Evolutionary conservation across 23 tunicate genomes (phyloP), one percentile per base, ranked within the genome.

Genomic region (Ciona savignyi): DNA sequence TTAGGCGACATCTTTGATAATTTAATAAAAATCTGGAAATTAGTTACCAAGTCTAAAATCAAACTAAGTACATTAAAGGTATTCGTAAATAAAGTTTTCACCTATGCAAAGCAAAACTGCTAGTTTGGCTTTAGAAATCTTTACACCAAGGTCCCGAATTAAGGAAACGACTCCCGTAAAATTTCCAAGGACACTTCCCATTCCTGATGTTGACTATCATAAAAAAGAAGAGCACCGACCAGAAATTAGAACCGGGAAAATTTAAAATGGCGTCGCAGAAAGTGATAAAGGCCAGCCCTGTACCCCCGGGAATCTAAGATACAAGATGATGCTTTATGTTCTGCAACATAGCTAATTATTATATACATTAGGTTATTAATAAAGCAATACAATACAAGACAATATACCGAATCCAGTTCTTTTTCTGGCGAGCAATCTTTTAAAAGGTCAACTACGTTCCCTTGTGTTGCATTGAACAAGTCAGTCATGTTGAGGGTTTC

Each of bases 101-200:
- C 67, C 67, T 63, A 25, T n/a, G 67, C 67, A 63, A 9, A 63
- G 67, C 26, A 63, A n/a, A 9, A 25, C 15, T n/a, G 67, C 67
- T 22, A 63, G 28, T 63, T 63, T 63, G 22, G 28, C 26, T 6
- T 63, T 63, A 9, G 67, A 63, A 63, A 63, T 63, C 28, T 63
- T 63, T 11, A 4, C 15, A 4, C 67, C 67, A 11, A 63, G 67
- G 28, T 63, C 67, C 6, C 28, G 26, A 25, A 63, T 63, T 23
- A n/a, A n/a, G 24, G 67, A 23, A 11, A 63, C 28, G 4, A 63
- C 22, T 22, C 67, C 67, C 15, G 67, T 63, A 6, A 63, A n/a
- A 4, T 23, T 63, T 63, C 67, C 67, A 4, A 63, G 22, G 6
- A 63, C 26, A 25, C 67, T 63, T 63, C 67, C 67, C 28, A 23